A percentile compares a stretch with the other conserved stretches of the same genome.
Evolutionary conservation across 2,888 invertebrate genomes (phyloP).

Genomic region (Acholoe squamosa): DNA sequence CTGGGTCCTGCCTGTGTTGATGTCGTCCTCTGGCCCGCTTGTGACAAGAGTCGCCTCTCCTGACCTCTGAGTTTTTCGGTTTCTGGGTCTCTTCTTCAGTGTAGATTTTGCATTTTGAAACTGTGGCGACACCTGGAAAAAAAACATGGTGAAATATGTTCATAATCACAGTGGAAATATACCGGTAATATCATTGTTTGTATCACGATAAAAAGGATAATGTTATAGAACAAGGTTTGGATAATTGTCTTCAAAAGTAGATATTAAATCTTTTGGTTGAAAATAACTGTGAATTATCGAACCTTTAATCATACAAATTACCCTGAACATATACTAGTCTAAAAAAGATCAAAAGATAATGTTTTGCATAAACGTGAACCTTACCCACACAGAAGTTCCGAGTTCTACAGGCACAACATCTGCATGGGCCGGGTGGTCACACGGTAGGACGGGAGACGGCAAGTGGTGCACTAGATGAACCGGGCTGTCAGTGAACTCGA

Average conservation of each 20-base stretch:
- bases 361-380: too few relatives aligned
- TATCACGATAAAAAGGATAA: too few relatives aligned
- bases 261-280: neutral
- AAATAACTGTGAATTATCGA: too few relatives aligned
- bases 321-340: too few relatives aligned
- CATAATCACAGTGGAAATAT: too few relatives aligned
- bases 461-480: neutral
- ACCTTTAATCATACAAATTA: too few relatives aligned
- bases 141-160: too few relatives aligned
- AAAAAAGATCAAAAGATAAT: too few relatives aligned
- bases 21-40: neutral
- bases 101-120: neutral
- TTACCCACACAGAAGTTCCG: neutral
- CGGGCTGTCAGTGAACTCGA: conserved; percentile 15
- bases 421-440: conserved; percentile 41
- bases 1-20: too few relatives aligned
- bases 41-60: neutral
- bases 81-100: neutral
- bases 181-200: too few relatives aligned
- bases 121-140: conserved; percentile 18
- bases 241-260: too few relatives aligned
- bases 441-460: conserved; percentile 32
- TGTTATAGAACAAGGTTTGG: too few relatives aligned
- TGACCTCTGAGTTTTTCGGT: neutral
- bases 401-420: conserved; percentile 41